Base-by-base conservation (phyloP, 1,140 invertebrate species). In the Maconellicoccus hirsutus region DNA sequence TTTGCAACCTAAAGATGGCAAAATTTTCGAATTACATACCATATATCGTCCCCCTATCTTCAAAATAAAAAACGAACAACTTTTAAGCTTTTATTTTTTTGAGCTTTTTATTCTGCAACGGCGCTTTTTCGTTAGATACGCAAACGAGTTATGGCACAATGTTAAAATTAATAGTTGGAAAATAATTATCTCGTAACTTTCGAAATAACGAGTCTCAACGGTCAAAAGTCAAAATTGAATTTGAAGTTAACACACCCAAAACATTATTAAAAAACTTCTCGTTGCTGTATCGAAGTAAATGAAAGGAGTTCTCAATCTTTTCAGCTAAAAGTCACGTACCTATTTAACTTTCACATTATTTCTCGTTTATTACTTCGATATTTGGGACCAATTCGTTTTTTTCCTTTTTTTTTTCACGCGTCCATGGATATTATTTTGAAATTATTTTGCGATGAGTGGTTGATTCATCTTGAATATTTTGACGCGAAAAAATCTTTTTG, bases 161-260 rank as follows among this genome's bases (percentile, higher is more conserved):
- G 42, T 52, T 52, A 16, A 52, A 52, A 52, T 52, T 52, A 52
- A 52, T 52, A 52, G 42, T 52, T 16, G 42, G 12, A 19, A 52
- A 52, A 52, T 52, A 52, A 52, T 52, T 52, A 52, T 52, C 42
- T 52, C 42, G 42, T 52, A 52, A 52, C 42, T 52, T 52, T 14
- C 3, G 12, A 19, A 52, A 52, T 52, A 52, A 52, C 42, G 42
- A 52, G 42, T 52, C 42, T 52, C 42, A 16, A 52, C 42, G 42
- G 42, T 52, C 42, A 52, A 52, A 52, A 52, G 42, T 52, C 42
- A 52, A 52, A 52, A 52, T 52, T 52, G 12, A 52, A 52, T 52
- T 52, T 16, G 6, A 52, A 52, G 12, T 52, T 19, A 52, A 52
- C 42, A 52, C 42, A 52, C 42, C 42, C 42, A 52, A 52, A 52